Conservation (phyloP, 2,113 vertebrate genomes). For the Cichladusa arquata region DNA sequence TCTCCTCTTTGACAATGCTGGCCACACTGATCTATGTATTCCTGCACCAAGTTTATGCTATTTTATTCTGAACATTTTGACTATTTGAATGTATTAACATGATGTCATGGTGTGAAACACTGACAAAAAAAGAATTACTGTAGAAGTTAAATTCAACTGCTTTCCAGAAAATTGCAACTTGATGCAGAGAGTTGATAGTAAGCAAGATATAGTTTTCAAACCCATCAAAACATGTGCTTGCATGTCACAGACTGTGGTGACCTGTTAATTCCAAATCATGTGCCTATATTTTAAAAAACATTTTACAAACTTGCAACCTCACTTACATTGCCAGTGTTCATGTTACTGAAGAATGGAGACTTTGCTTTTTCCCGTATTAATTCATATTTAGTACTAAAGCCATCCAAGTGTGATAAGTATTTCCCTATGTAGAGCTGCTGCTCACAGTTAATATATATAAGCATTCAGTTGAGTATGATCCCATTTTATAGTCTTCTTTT, state of each 20-base stretch:
- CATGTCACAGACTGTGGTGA: conserved; percentile 47
- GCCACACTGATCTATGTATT: conserved; percentile 71
- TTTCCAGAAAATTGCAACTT: conserved; percentile 64
- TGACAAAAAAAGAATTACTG: not conserved
- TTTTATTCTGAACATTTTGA: conserved; percentile 74
- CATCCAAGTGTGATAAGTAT: conserved; percentile 13
- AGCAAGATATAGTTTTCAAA: conserved; percentile 23
- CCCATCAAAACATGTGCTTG: conserved; percentile 37
- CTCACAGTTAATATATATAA: conserved; percentile 14
- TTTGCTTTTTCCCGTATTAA: not conserved
- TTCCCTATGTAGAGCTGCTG: conserved; percentile 6
- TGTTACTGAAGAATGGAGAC: not conserved
- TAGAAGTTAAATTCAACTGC: conserved; percentile 66
- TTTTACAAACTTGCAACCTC: conserved; percentile 20
- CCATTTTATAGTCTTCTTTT: not conserved
- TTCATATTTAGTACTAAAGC: conserved; percentile 15
- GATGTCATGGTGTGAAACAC: conserved; percentile 60
- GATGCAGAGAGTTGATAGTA: conserved; percentile 53
- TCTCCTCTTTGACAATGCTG: conserved; percentile 70
- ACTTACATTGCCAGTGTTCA: conserved; percentile 27
- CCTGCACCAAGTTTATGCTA: conserved; percentile 67
- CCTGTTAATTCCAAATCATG: conserved; percentile 46
- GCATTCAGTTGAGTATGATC: not conserved
- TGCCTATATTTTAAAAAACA: conserved; percentile 68
- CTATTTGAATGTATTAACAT: conserved; percentile 78